Conservation (phyloP, 2,113 vertebrate genomes). For the Aegithalos caudatus region DNA sequence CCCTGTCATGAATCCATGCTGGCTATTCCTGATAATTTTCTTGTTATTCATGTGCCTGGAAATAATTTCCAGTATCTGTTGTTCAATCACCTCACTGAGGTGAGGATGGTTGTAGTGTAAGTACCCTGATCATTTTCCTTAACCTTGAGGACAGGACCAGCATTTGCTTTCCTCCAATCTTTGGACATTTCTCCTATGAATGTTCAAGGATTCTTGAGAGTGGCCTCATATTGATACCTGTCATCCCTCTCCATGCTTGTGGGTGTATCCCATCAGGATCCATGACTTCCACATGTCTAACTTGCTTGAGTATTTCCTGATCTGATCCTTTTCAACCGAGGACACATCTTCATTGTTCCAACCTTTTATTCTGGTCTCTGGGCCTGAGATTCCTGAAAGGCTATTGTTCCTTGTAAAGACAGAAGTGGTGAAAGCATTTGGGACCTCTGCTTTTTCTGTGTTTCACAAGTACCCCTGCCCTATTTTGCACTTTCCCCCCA, state of each 20-base stretch:
- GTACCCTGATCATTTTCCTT: not conserved
- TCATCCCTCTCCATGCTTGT: not conserved
- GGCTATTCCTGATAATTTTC: not conserved
- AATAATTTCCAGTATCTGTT: not conserved
- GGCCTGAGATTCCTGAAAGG: not conserved
- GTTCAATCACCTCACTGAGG: not conserved
- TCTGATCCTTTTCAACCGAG: not conserved
- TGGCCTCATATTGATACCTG: not conserved
- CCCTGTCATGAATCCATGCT: not conserved
- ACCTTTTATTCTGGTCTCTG: not conserved
- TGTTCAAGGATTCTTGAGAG: not conserved
- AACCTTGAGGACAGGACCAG: not conserved
- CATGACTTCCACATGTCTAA: not conserved
- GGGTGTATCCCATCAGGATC: not conserved
- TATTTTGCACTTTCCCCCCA: not conserved
- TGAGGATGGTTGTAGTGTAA: not conserved
- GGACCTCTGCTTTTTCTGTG: not conserved
- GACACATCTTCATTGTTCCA: not conserved
- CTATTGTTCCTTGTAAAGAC: not conserved
- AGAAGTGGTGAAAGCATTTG: not conserved
- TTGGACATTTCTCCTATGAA: not conserved
- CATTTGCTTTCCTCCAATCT: not conserved
- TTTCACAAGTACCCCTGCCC: not conserved
- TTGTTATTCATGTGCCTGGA: not conserved
- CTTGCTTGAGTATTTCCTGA: not conserved